Conservation (phyloP, 2,797 vertebrate species). For the Sorex maritimensis region DNA sequence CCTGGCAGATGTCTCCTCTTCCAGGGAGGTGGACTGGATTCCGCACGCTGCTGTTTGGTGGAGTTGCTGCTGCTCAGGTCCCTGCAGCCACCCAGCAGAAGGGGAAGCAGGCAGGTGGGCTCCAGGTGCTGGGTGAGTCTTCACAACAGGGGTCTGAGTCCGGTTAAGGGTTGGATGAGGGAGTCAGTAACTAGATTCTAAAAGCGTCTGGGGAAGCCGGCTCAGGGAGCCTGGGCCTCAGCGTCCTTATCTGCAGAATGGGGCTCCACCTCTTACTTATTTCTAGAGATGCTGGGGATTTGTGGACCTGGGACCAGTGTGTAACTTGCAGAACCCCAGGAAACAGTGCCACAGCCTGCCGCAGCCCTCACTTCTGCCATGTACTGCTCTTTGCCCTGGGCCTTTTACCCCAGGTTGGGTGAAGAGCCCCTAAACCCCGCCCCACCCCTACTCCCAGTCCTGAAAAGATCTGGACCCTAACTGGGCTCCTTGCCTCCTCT, state of each 20-base stretch:
- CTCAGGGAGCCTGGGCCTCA: background rate
- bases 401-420: background rate
- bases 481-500: background rate
- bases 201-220: background rate
- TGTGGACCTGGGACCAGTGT: background rate
- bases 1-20: background rate
- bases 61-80: background rate
- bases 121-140: background rate
- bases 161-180: background rate
- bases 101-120: background rate
- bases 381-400: background rate
- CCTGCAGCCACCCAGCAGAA: background rate
- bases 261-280: background rate
- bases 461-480: background rate
- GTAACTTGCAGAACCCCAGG: background rate
- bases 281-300: background rate
- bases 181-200: background rate
- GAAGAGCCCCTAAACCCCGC: background rate
- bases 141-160: background rate
- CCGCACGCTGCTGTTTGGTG: background rate
- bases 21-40: slow-evolving; percentile 23
- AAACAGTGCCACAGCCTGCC: background rate
- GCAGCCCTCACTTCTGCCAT: background rate
- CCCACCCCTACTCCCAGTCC: background rate
- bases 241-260: background rate